These are phyloP conservation scores for Haliclona indistincta DNA, from an alignment of 37 sponge, comb jelly and placozoan species.

Conservation along the genomic window DNA sequence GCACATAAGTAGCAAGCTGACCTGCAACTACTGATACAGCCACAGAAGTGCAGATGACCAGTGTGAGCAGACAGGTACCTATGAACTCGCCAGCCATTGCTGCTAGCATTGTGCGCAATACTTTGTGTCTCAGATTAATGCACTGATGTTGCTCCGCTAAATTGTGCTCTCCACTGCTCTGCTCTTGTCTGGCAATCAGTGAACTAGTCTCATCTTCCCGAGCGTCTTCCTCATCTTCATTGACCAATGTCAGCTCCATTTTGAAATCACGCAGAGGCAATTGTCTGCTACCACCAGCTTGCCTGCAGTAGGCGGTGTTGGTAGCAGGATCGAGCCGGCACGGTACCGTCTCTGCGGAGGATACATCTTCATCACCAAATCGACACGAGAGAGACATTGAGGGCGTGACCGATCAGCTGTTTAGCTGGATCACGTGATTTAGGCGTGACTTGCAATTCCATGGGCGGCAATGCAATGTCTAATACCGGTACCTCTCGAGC, in stretches of 20 bases:
- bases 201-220: neutral
- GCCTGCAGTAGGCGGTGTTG: neutral
- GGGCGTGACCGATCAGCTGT: no score
- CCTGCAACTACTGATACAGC: constrained; percentile 14
- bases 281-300: neutral
- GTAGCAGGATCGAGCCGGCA: neutral
- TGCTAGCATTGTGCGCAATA: no score
- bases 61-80: constrained; percentile 35
- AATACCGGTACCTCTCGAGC: no score
- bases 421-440: no score
- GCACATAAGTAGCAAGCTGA: neutral
- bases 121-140: no score
- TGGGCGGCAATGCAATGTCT: no score
- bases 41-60: constrained; percentile 25
- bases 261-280: constrained; percentile 1
- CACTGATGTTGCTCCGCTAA: no score
- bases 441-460: no score
- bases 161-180: no score
- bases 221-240: constrained; percentile 2
- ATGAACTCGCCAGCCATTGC: constrained; percentile 60
- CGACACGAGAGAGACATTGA: constrained; percentile 33
- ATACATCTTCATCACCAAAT: constrained; percentile 27
- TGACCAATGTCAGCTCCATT: constrained; percentile 15
- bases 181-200: no score
- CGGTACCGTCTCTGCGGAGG: neutral